Percentiles rank a stretch among this genome's conserved stretches.
These are phyloP conservation scores for Hyposoter dolosus DNA, from an alignment of 2,888 invertebrate species.

Conservation along the genomic window DNA sequence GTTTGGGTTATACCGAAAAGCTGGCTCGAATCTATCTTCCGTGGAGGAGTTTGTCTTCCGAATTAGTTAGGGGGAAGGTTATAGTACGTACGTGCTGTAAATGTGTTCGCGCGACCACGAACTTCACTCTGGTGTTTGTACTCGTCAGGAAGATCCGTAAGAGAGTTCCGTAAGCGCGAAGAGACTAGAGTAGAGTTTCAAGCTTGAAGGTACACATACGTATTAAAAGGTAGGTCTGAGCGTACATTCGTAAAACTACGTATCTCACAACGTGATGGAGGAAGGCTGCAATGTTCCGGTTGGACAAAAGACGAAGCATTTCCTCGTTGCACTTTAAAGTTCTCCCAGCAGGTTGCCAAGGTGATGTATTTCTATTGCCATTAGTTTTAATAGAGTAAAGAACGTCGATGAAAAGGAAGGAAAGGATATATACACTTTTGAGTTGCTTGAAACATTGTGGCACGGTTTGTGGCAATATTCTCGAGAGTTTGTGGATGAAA, in stretches of 20 bases:
- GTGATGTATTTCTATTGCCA: conserved; percentile 24
- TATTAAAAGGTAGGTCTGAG: neutral
- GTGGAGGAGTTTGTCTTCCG: conserved; percentile 55
- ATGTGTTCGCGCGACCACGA: conserved; percentile 33
- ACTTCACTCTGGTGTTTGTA: conserved; percentile 40
- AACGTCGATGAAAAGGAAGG: neutral
- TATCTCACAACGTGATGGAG: neutral
- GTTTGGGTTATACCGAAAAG: conserved; percentile 25
- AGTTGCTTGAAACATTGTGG: neutral
- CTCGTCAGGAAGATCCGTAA: conserved; percentile 29
- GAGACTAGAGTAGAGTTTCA: conserved; percentile 27
- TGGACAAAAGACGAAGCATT: conserved; percentile 27
- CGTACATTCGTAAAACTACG: conserved; percentile 11
- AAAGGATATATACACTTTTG: neutral
- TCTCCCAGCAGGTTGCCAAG: neutral
- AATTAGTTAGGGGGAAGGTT: conserved; percentile 33
- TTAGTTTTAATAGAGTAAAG: conserved; percentile 2
- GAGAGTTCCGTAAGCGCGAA: conserved; percentile 19
- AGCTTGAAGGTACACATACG: conserved; percentile 32
- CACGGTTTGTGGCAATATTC: conserved; percentile 17
- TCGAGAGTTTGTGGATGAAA: conserved; percentile 27
- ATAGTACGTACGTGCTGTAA: conserved; percentile 3
- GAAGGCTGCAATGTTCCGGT: conserved; percentile 11
- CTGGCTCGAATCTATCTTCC: conserved; percentile 30
- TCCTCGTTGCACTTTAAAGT: neutral